Percentiles rank a stretch among this genome's conserved stretches.
These are phyloP conservation scores for Pterocles gutturalis DNA, from an alignment of 2,113 vertebrate species.

Conservation along the genomic window DNA sequence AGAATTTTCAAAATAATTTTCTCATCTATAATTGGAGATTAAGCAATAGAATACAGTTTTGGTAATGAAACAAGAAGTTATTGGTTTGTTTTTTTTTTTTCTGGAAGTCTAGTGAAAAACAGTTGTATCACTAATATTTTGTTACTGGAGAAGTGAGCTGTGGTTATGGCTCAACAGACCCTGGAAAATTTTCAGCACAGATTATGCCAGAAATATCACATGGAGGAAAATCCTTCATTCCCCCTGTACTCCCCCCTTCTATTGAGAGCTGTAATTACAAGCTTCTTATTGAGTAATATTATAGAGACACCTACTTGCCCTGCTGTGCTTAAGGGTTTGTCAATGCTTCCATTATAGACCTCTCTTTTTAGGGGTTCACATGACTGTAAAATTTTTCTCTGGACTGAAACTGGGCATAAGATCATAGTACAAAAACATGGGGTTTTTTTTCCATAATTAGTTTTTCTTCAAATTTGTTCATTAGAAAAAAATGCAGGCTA, in stretches of 20 bases:
- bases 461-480: constrained; percentile 24
- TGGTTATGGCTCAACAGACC: constrained; percentile 26
- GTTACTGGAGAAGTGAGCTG: constrained; percentile 15
- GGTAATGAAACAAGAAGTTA: background rate
- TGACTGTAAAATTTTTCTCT: constrained; percentile 20
- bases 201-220: constrained; percentile 53
- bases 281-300: constrained; percentile 30
- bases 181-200: constrained; percentile 45
- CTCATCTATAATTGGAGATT: background rate
- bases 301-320: constrained; percentile 27
- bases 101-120: background rate
- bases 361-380: background rate
- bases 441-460: background rate
- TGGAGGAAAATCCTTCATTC: constrained; percentile 5
- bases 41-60: background rate
- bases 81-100: background rate
- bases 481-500: background rate
- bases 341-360: constrained; percentile 53
- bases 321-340: constrained; percentile 16
- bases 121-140: constrained; percentile 21
- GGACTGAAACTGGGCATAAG: constrained; percentile 22
- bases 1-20: background rate
- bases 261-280: constrained; percentile 10
- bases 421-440: background rate
- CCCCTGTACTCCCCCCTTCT: background rate